Conservation (phyloP, 2,797 vertebrate genomes). For the Helarctos malayanus region DNA sequence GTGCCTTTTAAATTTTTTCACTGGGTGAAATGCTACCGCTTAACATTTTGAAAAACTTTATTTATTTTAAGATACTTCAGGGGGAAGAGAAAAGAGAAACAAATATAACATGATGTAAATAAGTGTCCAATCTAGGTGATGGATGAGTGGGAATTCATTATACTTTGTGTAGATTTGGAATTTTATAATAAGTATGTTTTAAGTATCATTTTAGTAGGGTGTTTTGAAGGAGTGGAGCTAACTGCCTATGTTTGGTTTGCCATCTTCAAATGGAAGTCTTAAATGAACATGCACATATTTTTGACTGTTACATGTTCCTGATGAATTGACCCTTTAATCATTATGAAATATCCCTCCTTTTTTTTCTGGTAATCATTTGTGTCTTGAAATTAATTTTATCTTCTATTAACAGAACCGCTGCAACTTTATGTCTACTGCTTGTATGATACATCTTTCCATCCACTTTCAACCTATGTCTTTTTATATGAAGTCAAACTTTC, state of each 20-base stretch:
- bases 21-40: background rate
- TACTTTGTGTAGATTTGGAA: background rate
- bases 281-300: background rate
- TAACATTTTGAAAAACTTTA: background rate
- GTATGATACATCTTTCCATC: background rate
- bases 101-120: background rate
- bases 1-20: background rate
- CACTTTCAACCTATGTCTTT: background rate
- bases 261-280: background rate
- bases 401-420: background rate
- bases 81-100: background rate
- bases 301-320: background rate
- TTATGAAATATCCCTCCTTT: background rate
- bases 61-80: background rate
- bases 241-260: background rate
- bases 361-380: background rate
- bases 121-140: background rate
- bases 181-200: background rate
- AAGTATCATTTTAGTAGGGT: background rate
- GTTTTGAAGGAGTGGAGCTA: background rate
- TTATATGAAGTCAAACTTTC: background rate
- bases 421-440: background rate
- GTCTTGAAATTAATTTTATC: constrained; percentile 13
- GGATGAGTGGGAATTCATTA: background rate
- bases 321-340: background rate